Evolutionary conservation across 92 coral and sea anemone genomes (phyloP), one percentile per base, ranked within the genome.

Genomic region (Paramuricea clavata): DNA sequence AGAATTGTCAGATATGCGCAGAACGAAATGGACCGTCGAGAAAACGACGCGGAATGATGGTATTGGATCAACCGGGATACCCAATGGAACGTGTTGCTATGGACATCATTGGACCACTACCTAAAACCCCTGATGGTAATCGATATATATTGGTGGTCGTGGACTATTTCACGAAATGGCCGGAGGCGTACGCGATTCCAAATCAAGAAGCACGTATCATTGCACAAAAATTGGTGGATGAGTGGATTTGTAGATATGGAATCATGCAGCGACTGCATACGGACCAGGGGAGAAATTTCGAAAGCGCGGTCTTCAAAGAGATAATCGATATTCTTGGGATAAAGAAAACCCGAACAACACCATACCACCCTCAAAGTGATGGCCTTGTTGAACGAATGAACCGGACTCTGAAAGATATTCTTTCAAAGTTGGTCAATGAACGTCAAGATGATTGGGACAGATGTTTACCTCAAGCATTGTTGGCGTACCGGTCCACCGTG

Each of bases 81-180:
- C 91, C 88, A 31, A 75, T 75, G 80, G 80, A 74, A 9, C 15
- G 56, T 3, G 68, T 76, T 22, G 82, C 82, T 43, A n/a, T 76
- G 12, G 82, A 76, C 21, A 35, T 76, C 21, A 26, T 76, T 47
- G 82, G 91, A 10, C 91, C 93, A 1, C 62, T 90, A 3, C 60
- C 91, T 10, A 76, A 47, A 7, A 83, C 89, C 0, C 19, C 30
- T 2, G 35, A 71, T 19, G 87, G 86, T 0, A 83, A 87, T 47
- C 76, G 64, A 44, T 71, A 81, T 74, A 68, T 83, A 16, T 36
- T 77, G 57, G 86, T 83, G 2, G 81, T 70, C 12, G 78, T 76
- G 21, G 87, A 87, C 34, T 80, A 88, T 17, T 91, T 91, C 30
- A 17, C 84, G 0, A 83, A 71, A 19, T 90, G 93, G 88, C 81